Base-by-base conservation (phyloP, 2,113 vertebrate species). In the Parus major region DNA sequence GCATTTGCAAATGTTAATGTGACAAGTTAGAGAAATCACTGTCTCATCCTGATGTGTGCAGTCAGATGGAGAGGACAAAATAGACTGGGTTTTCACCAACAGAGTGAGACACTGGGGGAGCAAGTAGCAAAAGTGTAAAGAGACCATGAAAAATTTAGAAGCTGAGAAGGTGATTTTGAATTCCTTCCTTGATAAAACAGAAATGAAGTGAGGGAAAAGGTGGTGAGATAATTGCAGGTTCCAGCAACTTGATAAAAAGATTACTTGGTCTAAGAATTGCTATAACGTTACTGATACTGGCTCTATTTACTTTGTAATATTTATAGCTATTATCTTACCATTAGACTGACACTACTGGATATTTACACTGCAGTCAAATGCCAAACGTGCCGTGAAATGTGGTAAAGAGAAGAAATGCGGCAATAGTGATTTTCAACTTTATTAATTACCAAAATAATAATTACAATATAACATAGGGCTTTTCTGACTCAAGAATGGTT, bases 311-410 rank as follows among this genome's bases (percentile, higher is more conserved):
- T 72, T 82, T 59, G 33, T 82, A 92, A 65, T 9, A 59, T 63
- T 75, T 69, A 14, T 29, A 72, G 35, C 2, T 27, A 86, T 92
- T 93, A 78, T 85, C n/a, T 56, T 81, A 65, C 49, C 75, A 69
- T 93, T 92, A 89, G 50, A 63, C 13, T 89, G 64, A 35, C 23
- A 60, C 44, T 93, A 81, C 53, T 5, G 8, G 57, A 47, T 93
- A 94, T 89, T 96, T 92, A 76, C 56, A 78, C 19, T 76, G 49
- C 60, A 87, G 83, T 86, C 53, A 87, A 94, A 91, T 70, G 50
- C 66, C 53, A 92, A 90, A 66, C 7, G 23, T 79, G 35, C 56
- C 57, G 31, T 63, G 68, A 66, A 84, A 76, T 31, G 35, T 49
- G 27, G 7, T 65, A 53, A 71, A 70, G 18, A 82, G 52, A 66